phyloP scores from a whole-genome alignment of 2,888 invertebrate species.

The Timandra comae region DNA sequence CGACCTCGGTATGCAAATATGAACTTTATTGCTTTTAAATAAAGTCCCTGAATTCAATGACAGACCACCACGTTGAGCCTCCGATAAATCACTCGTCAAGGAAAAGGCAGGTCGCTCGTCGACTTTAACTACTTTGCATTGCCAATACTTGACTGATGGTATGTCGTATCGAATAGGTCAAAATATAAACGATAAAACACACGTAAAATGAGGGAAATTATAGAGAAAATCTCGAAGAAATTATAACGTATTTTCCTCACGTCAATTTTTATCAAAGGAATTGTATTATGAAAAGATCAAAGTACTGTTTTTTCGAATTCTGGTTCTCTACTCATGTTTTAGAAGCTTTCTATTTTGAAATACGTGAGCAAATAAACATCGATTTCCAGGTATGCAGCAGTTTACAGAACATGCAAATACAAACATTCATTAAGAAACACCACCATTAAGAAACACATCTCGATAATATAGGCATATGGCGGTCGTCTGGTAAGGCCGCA shows the following conservation, averaged over 20 bases:
- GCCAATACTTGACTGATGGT: slow-evolving; percentile 17
- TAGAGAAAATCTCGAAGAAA: too few relatives aligned
- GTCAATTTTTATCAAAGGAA: too few relatives aligned
- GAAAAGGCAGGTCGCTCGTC: slow-evolving; percentile 24
- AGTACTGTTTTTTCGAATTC: too few relatives aligned
- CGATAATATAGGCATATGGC: neutral
- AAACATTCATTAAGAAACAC: neutral
- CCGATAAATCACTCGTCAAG: slow-evolving; percentile 32
- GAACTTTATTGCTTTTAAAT: slow-evolving; percentile 3
- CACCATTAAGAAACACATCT: slow-evolving; percentile 1
- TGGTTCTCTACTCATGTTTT: too few relatives aligned
- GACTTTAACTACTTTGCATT: slow-evolving; percentile 29
- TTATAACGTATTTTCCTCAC: too few relatives aligned
- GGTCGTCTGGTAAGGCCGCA: slow-evolving; percentile 1
- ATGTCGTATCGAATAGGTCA: slow-evolving; percentile 20
- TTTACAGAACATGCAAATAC: too few relatives aligned
- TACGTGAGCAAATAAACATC: too few relatives aligned
- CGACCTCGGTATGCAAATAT: slow-evolving; percentile 1
- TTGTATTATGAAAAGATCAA: too few relatives aligned
- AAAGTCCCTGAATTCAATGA: slow-evolving; percentile 28
- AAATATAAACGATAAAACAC: too few relatives aligned
- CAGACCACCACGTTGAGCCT: slow-evolving; percentile 30
- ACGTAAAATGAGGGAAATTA: too few relatives aligned
- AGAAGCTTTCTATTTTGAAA: too few relatives aligned
- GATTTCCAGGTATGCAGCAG: too few relatives aligned